Percentiles rank a stretch among this genome's conserved stretches.
phyloP scores from a whole-genome alignment of 2,888 invertebrate species.

The Cataglyphis albicans region DNA sequence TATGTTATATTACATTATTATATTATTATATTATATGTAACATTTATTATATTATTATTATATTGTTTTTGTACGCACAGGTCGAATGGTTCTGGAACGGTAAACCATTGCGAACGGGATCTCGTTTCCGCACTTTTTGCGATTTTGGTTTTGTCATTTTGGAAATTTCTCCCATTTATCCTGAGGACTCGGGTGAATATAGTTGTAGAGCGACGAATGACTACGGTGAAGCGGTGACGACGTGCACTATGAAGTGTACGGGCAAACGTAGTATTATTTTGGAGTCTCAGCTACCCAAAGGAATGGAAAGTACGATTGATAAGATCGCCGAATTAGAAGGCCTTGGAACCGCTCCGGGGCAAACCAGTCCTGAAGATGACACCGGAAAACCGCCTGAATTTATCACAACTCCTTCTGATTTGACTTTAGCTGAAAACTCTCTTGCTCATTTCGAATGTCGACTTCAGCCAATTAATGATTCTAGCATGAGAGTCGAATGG shows the following conservation, averaged over 20 bases:
- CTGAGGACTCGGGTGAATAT: conserved; percentile 97
- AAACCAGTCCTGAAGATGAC: conserved; percentile 92
- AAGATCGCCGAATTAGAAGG: conserved; percentile 97
- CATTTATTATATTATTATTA: neutral
- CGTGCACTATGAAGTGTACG: conserved; percentile 95
- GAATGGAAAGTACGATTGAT: conserved; percentile 97
- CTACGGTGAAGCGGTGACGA: conserved; percentile 96
- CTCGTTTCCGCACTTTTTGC: conserved; percentile 97
- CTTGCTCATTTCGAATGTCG: conserved; percentile 97
- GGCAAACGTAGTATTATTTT: conserved; percentile 96
- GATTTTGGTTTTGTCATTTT: conserved; percentile 99
- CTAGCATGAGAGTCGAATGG: conserved; percentile 98
- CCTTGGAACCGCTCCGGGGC: conserved; percentile 90
- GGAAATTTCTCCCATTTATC: conserved; percentile 98
- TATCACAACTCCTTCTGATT: conserved; percentile 94
- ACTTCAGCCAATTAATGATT: conserved; percentile 95
- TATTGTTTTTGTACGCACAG: conserved; percentile 79
- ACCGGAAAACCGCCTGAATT: conserved; percentile 96
- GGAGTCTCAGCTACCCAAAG: conserved; percentile 96
- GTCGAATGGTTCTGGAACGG: conserved; percentile 99
- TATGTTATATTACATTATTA: neutral
- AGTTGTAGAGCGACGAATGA: conserved; percentile 95
- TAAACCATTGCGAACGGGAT: conserved; percentile 94
- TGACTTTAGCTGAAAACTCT: conserved; percentile 94
- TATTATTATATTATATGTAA: neutral